These are phyloP conservation scores for Catharus minimus DNA, from an alignment of 2,113 vertebrate genomes.

Conservation along the genomic window DNA sequence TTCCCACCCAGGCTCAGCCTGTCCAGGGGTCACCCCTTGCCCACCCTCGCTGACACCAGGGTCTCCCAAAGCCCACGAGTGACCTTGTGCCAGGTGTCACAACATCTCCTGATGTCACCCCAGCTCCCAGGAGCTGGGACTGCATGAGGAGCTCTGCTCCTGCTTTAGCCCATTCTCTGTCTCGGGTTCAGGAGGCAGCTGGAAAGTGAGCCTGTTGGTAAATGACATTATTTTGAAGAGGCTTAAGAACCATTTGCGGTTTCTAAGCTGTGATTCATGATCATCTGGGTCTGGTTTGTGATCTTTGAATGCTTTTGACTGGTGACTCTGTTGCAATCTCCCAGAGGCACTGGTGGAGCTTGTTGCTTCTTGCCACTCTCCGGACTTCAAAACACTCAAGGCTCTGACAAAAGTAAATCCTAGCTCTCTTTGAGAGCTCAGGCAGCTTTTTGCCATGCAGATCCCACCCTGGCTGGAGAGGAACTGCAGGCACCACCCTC, in stretches of 20 bases:
- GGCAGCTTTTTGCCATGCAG: background rate
- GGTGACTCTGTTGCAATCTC: conserved; percentile 20
- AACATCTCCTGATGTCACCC: background rate
- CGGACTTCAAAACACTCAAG: conserved; percentile 3
- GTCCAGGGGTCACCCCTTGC: accelerated
- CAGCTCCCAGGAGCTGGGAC: accelerated
- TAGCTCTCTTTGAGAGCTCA: background rate
- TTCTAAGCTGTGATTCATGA: conserved; percentile 32
- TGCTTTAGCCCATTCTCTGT: background rate
- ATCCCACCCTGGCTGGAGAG: background rate
- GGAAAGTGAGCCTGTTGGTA: conserved; percentile 1
- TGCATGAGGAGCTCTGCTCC: background rate
- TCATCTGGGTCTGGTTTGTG: conserved; percentile 52
- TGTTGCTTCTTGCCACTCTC: conserved; percentile 22
- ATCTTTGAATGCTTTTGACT: conserved; percentile 36
- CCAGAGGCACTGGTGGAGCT: background rate
- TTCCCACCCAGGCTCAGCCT: background rate
- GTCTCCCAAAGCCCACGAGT: background rate
- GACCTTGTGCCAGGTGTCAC: background rate
- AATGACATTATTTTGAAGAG: conserved; percentile 21
- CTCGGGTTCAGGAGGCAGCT: background rate
- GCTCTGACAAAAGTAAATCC: conserved; percentile 6
- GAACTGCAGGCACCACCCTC: background rate
- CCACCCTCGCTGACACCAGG: background rate
- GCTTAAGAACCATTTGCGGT: background rate